phyloP scores from a whole-genome alignment of 1,140 invertebrate genomes.

The Pseudomyrmex cubaensis region DNA sequence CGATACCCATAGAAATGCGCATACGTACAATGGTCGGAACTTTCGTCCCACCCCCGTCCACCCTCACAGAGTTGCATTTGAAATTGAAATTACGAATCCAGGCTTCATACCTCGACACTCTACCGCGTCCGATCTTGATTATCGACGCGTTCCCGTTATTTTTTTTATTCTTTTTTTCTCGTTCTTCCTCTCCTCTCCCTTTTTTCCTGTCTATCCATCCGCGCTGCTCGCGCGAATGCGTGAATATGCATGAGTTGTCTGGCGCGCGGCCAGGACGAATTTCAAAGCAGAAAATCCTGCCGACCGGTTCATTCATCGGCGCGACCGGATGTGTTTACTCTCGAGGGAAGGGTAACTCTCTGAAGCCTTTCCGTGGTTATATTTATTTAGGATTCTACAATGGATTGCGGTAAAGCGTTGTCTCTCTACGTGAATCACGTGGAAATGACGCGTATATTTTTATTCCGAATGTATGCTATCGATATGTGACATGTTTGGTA shows the following conservation, averaged over 20 bases:
- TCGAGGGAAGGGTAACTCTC: neutral
- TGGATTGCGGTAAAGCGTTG: neutral
- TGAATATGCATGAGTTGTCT: constrained; percentile 73
- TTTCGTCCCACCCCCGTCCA: constrained; percentile 33
- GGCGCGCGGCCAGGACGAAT: constrained; percentile 66
- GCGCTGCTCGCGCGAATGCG: constrained; percentile 31
- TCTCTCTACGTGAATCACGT: too few relatives aligned
- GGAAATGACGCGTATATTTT: neutral
- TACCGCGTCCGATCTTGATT: constrained; percentile 65
- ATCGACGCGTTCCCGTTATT: constrained; percentile 51
- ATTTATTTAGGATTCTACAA: constrained; percentile 9
- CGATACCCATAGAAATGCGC: constrained; percentile 39
- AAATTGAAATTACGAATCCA: constrained; percentile 43
- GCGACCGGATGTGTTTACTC: constrained; percentile 29
- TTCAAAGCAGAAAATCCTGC: constrained; percentile 67
- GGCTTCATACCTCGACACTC: constrained; percentile 28
- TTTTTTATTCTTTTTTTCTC: neutral
- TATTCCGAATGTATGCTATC: neutral
- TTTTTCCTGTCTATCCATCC: constrained; percentile 12
- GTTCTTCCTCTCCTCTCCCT: neutral
- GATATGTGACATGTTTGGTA: neutral
- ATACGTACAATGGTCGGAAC: constrained; percentile 49
- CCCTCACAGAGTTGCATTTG: constrained; percentile 29
- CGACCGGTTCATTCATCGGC: constrained; percentile 57
- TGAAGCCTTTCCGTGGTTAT: neutral